These are phyloP conservation scores for Agrypnia vestita DNA, from an alignment of 1,140 invertebrate species.

Conservation along the genomic window DNA sequence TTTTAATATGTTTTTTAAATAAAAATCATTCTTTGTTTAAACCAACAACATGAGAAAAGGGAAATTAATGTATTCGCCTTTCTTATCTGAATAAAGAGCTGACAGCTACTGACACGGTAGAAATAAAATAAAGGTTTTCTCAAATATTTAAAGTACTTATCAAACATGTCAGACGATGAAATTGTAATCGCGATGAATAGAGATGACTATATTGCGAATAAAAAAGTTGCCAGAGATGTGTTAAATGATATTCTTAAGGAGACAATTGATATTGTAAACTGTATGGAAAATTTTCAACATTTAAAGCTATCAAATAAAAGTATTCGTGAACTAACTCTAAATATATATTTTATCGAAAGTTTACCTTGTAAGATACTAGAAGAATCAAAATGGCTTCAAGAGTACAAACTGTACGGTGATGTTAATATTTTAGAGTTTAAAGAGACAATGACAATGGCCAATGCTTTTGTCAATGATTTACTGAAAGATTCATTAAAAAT, in stretches of 20 bases:
- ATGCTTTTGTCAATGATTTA: not conserved
- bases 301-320: not conserved
- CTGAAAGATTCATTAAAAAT: not conserved
- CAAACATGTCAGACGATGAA: no score
- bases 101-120: no score
- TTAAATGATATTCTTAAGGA: not conserved
- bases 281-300: slow-evolving; percentile 11
- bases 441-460: not conserved
- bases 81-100: no score
- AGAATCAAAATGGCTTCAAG: slow-evolving; percentile 7
- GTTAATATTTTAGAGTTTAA: slow-evolving; percentile 12
- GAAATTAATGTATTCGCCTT: no score
- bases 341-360: slow-evolving; percentile 1
- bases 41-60: no score
- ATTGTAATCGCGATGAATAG: not conserved
- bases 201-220: not conserved
- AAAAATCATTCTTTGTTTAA: no score
- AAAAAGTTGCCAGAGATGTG: slow-evolving; percentile 3
- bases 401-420: slow-evolving; percentile 20
- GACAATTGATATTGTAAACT: not conserved
- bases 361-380: not conserved
- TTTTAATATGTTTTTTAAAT: no score
- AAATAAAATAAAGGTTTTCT: no score
- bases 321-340: not conserved
- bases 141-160: no score